phyloP scores from a whole-genome alignment of 2,113 vertebrate genomes.

The Bungarus multicinctus region DNA sequence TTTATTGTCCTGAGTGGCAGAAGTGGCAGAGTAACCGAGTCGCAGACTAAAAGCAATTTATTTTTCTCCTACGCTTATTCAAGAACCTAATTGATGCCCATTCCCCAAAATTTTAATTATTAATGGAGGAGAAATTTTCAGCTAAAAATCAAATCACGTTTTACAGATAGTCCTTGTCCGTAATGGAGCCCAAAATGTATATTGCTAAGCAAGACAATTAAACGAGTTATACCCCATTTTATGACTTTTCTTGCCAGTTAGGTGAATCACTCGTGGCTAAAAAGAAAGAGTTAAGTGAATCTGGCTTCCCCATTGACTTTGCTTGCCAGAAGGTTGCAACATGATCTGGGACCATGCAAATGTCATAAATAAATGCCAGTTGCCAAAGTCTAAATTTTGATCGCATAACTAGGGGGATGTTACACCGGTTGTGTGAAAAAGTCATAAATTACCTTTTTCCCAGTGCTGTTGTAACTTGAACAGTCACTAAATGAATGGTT shows the following conservation, averaged over 20 bases:
- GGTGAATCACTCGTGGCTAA: background rate
- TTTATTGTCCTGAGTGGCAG: background rate
- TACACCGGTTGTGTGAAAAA: background rate
- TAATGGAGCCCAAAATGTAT: background rate
- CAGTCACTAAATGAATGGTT: background rate
- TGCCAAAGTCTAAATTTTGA: background rate
- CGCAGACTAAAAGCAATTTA: background rate
- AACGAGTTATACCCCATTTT: background rate
- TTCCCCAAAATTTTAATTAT: background rate
- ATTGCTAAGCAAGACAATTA: background rate
- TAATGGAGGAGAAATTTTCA: background rate
- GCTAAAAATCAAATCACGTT: background rate
- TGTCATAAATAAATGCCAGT: background rate
- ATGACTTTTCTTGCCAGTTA: background rate
- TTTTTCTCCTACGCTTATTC: background rate
- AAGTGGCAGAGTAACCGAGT: background rate
- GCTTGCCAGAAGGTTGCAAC: background rate
- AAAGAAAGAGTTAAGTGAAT: background rate
- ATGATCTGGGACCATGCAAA: background rate
- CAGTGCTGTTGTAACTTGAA: background rate
- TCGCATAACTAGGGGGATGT: background rate
- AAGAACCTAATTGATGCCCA: background rate
- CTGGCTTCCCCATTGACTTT: background rate
- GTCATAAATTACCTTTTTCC: background rate
- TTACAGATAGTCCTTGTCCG: background rate